Base-by-base conservation (phyloP, 53 echinoderm and acorn worm genomes). In the Holothuria leucospilota region DNA sequence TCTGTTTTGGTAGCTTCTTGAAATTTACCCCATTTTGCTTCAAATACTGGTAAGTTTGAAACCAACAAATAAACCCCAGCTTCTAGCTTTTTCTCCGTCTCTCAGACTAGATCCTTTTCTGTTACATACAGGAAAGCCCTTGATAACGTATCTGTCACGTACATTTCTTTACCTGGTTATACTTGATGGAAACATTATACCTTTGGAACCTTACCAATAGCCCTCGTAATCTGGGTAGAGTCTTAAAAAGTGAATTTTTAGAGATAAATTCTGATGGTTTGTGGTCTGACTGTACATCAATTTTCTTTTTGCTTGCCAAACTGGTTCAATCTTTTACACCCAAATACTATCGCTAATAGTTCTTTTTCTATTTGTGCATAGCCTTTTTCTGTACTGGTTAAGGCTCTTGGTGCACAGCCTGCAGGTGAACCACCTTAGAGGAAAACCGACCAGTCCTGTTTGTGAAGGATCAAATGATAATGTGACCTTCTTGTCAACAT, bases 281-380 rank as follows among this genome's bases (percentile, higher is more conserved):
- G n/a, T n/a, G n/a, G 58, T 89, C 81, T 20, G 63, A 70, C 21
- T 90, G 59, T 18, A 90, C 87, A 0, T 14, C 20, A 11, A 92
- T 78, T 59, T 82, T 72, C 25, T 61, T 34, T n/a, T 73, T 58
- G 82, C n/a, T 60, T 79, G 0, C 70, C 42, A 74, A 68, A 89
- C 20, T 89, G 71, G 62, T 91, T 68, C 29, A 91, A 86, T 60
- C 51, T 68, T 29, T 82, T 39, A 34, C 86, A 87, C 0, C 83
- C 86, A 82, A 75, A 42, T 6, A 42, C 42, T 42, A 42, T 42
- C 9, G 42, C 42, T 42, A 6, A 9, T 42, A 42, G 42, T 42
- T 90, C 88, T 34, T 91, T 88, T 59, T 91, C 77, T 24, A 88
- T 88, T 88, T 92, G 89, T n/a, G n/a, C n/a, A n/a, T n/a, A n/a